phyloP scores from a whole-genome alignment of 2,113 vertebrate genomes.

The Calidris pugnax region DNA sequence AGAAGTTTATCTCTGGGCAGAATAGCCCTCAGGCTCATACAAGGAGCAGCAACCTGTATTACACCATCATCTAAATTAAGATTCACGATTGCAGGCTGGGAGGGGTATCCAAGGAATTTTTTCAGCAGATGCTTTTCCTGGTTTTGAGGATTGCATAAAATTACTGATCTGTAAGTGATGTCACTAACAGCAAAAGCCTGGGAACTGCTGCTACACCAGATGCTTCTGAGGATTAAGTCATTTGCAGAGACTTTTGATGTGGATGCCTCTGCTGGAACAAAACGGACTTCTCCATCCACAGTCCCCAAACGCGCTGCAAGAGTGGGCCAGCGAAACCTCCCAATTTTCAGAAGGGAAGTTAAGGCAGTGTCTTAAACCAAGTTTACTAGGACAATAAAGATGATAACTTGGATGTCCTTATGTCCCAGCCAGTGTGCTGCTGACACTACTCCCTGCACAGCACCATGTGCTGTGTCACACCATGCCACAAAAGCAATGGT shows the following conservation, averaged over 20 bases:
- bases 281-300: background rate
- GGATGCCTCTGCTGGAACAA: background rate
- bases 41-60: background rate
- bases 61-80: background rate
- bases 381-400: background rate
- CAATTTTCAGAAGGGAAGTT: background rate
- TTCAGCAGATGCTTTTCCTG: background rate
- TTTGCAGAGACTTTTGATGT: background rate
- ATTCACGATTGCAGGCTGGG: background rate
- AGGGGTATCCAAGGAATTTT: background rate
- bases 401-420: background rate
- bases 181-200: constrained; percentile 4
- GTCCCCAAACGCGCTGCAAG: background rate
- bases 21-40: background rate
- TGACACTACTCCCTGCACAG: background rate
- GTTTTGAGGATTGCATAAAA: background rate
- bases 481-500: background rate
- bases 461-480: background rate
- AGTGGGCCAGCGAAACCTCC: background rate
- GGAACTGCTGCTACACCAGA: constrained; percentile 11
- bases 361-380: background rate
- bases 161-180: background rate
- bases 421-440: background rate
- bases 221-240: constrained; percentile 37
- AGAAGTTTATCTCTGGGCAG: background rate